Base-by-base conservation (phyloP, 2,888 invertebrate genomes). In the Neoitamus cyanurus region DNA sequence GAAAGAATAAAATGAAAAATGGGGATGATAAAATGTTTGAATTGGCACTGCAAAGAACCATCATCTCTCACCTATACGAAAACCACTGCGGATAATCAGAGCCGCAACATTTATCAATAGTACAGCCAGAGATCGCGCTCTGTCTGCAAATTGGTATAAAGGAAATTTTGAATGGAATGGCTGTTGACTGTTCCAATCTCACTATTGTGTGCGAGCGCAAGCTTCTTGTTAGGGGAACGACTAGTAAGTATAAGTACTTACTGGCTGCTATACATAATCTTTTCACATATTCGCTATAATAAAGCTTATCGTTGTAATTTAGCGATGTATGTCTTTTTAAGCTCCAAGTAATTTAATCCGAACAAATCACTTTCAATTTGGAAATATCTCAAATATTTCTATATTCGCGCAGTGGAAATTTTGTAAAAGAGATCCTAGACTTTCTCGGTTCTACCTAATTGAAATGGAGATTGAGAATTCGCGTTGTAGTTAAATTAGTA, bases 151-250 rank as follows among this genome's bases (percentile, higher is more conserved):
- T 78, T 78, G 30, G 37, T n/a, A 48, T 78, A 42, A 31, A 78
- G 78, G 15, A 78, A 78, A 78, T 78, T 78, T 78, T 77, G 37
- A 78, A 78, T 78, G 58, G 15, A 48, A 78, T 25, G 58, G 78
- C 28, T 20, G 69, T 69, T 82, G 69, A 68, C 82, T 69, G 82
- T 30, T 20, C 83, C 72, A 83, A 83, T 83, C 72, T 83, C 42
- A n/a, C 69, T 72, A 83, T 83, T n/a, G 30, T 72, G 72, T 72
- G 83, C 46, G 83, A 83, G 83, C 72, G 72, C 28, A 83, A 83
- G 20, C 83, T 69, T 69, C 68, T 83, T 46, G 72, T 42, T 72
- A 72, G 83, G 83, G 83, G 83, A 83, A 46, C 83, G 69, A 42
- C 70, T 83, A 83, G 72, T 72, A 36, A 82, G 82, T 82, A 82